Evolutionary conservation across 37 sponge, comb jelly and placozoan species (phyloP), one percentile per base, ranked within the genome.

Genomic region (Spongia lamella): DNA sequence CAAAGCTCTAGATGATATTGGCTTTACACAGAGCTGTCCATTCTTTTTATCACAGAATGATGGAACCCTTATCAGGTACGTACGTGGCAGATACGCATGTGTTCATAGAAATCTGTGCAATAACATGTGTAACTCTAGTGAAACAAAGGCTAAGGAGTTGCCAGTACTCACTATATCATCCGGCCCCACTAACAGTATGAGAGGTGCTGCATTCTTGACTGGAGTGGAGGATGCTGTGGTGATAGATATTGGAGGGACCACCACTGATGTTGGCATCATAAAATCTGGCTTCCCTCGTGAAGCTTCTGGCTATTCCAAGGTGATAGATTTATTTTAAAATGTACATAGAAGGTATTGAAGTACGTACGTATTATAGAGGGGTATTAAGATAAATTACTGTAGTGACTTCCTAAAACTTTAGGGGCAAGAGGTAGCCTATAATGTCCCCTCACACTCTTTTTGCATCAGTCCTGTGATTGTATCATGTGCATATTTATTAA

Each of bases 11-110:
- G 25, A 70, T 6, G 26, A 56, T 20, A 69, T 88, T 1, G 22
- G 50, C 38, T 56, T 92, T 47, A 5, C 47, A 9, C 7, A 43
- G 47, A 64, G 20, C 0, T 88, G 89, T 59, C 86, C 78, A 14
- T 88, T 92, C 55, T 88, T 70, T 76, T 79, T 92, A 29, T 88
- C 93, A 17, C 89, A 92, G 49, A 92, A 92, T 73, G 93, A 92
- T 79, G 89, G 93, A n/a, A 92, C 93, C 20, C 73, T 92, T 38
- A 89, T 92, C 63, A 92, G 89, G 93, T 92, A 13, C 16, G 66
- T 1, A n/a, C 20, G 40, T 56, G 29, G 53, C 37, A 14, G 54
- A 20, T 50, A 6, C 31, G 9, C 25, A 27, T 13, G 29, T 5
- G 51, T 19, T 15, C 32, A 29, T 17, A 61, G 17, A n/a, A 16